Evolutionary conservation across 2,888 invertebrate species (phyloP), one percentile per base, ranked within the genome.

Genomic region (Deroplatys truncata): DNA sequence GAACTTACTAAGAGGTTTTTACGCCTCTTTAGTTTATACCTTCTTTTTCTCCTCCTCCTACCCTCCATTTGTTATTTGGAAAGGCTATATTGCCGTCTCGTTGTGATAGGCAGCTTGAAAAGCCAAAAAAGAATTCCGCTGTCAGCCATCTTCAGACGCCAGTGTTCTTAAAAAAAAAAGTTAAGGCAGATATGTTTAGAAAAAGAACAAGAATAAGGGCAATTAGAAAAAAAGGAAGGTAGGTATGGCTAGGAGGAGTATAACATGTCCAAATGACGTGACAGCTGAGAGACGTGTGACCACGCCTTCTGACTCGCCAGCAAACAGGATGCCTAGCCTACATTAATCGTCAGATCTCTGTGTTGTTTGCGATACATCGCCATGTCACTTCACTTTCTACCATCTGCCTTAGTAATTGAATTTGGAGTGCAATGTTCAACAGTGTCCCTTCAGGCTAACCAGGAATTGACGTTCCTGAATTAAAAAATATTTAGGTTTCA

Each of bases 281-380:
- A 87, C 87, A 87, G 87, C 82, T 87, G 82, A 87, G 82, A 87
- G 87, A 87, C 87, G 35, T 87, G 56, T 87, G 16, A 83, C 87
- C 87, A 87, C 87, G 87, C 87, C 87, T 83, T 82, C 56, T 20
- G 72, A 86, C 86, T 82, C 86, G 29, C 43, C 29, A 72, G 56
- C 56, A 72, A 72, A 72, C 56, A 72, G 56, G 56, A 72, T 72
- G 56, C 56, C 56, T 72, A 72, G 56, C 56, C 56, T 72, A 72
- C 56, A 72, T 72, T 72, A 72, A 72, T 72, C 56, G 56, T 72
- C 56, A 72, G 56, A 72, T 72, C 56, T 72, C 56, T 72, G 56
- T 72, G 56, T 72, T 72, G 56, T 20, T 72, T 72, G 56, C 56
- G 56, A 72, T 72, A 72, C 56, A 72, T 72, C 56, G 56, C 56